These are phyloP conservation scores for Trissoscelio sp. DNA, from an alignment of 2,888 invertebrate species.

Conservation along the genomic window DNA sequence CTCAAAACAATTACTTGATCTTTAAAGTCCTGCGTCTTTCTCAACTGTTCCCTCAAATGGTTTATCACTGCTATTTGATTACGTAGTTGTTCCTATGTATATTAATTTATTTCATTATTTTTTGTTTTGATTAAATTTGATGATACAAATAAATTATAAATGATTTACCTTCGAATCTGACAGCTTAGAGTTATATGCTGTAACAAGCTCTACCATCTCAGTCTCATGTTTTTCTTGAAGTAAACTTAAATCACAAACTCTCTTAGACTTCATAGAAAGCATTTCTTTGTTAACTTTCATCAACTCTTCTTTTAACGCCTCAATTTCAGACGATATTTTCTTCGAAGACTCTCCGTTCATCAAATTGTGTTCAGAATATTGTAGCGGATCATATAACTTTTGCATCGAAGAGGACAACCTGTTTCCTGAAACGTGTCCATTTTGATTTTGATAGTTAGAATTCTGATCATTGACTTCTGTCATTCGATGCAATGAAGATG, in stretches of 20 bases:
- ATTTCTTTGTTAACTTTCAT: constrained; percentile 90
- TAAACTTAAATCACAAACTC: constrained; percentile 91
- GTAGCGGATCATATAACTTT: constrained; percentile 81
- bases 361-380: constrained; percentile 82
- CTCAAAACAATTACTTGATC: constrained; percentile 85
- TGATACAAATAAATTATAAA: too few species aligned
- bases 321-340: constrained; percentile 84
- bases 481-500: constrained; percentile 64
- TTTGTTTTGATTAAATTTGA: background rate
- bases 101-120: background rate
- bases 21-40: constrained; percentile 88
- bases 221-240: constrained; percentile 83
- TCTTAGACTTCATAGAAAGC: constrained; percentile 89
- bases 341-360: constrained; percentile 84
- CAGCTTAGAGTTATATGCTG: constrained; percentile 81
- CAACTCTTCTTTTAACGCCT: constrained; percentile 87
- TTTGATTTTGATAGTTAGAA: constrained; percentile 80
- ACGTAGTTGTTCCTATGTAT: constrained; percentile 86
- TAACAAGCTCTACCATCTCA: constrained; percentile 82
- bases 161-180: constrained; percentile 77
- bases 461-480: constrained; percentile 81
- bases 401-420: constrained; percentile 76
- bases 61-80: constrained; percentile 84
- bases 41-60: constrained; percentile 82
- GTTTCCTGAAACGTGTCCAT: constrained; percentile 76